Evolutionary conservation across 2,797 vertebrate species (phyloP).

Genomic region (Ctenosaura bakeri): DNA sequence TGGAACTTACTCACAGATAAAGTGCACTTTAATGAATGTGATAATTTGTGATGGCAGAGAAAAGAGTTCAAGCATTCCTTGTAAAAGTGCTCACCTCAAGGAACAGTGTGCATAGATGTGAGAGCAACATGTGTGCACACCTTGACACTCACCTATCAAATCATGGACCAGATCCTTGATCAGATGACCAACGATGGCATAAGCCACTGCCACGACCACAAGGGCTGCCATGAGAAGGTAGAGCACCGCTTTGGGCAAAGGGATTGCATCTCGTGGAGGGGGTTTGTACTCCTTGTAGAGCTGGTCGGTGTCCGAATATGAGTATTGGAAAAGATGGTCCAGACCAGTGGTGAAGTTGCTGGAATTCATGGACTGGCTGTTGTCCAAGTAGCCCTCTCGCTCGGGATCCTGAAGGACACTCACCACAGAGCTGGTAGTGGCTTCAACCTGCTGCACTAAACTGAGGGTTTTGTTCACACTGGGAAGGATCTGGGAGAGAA

Average conservation of each 20-base stretch:
- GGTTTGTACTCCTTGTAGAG: constrained; percentile 87
- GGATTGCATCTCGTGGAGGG: constrained; percentile 84
- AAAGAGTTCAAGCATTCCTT: not conserved
- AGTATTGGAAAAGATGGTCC: constrained; percentile 89
- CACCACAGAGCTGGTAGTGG: constrained; percentile 85
- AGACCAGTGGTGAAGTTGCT: constrained; percentile 86
- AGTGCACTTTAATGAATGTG: not conserved
- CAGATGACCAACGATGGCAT: constrained; percentile 91
- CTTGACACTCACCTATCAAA: constrained; percentile 84
- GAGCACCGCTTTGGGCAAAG: constrained; percentile 89
- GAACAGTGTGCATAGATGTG: not conserved
- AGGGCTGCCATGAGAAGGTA: constrained; percentile 92
- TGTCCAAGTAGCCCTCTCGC: constrained; percentile 80
- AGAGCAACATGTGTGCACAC: accelerated
- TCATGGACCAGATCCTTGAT: constrained; percentile 92
- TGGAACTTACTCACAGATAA: not conserved
- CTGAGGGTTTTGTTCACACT: constrained; percentile 87
- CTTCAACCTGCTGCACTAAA: constrained; percentile 84
- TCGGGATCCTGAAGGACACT: constrained; percentile 86
- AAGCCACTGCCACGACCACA: constrained; percentile 90
- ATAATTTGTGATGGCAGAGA: not conserved
- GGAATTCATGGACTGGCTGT: constrained; percentile 84
- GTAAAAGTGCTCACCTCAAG: not conserved
- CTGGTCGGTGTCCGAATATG: constrained; percentile 87
- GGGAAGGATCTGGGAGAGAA: constrained; percentile 89